These are phyloP conservation scores for Melinopterus prodromus DNA, from an alignment of 2,888 invertebrate species.

Conservation along the genomic window DNA sequence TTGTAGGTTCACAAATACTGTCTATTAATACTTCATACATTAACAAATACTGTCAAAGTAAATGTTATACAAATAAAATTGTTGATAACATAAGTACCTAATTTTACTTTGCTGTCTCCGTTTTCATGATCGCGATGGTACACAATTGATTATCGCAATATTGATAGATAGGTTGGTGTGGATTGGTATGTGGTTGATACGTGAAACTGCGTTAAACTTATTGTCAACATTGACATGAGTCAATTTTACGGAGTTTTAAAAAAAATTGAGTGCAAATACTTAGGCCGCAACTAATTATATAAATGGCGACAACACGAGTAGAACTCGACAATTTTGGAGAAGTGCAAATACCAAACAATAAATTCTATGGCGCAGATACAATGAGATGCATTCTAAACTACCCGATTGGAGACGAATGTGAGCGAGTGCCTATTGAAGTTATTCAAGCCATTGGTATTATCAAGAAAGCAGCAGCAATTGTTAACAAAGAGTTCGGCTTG, in stretches of 20 bases:
- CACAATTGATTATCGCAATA: too few species aligned
- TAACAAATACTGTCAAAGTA: too few species aligned
- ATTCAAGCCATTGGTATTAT: constrained; percentile 95
- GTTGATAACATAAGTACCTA: too few species aligned
- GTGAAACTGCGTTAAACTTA: too few species aligned
- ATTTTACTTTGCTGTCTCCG: too few species aligned
- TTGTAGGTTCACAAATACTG: too few species aligned
- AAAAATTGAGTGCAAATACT: neutral
- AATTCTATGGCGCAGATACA: constrained; percentile 11
- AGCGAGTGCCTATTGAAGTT: constrained; percentile 59
- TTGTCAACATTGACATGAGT: neutral
- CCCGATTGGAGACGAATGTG: constrained; percentile 11
- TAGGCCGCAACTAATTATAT: neutral
- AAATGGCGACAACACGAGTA: constrained; percentile 8
- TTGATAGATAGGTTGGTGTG: too few species aligned
- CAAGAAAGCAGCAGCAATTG: constrained; percentile 97
- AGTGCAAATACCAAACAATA: constrained; percentile 6
- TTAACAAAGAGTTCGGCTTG: constrained; percentile 92
- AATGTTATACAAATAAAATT: too few species aligned
- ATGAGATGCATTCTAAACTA: constrained; percentile 14
- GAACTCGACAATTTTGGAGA: neutral
- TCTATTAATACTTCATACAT: too few species aligned
- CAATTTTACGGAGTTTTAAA: neutral
- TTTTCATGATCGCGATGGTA: too few species aligned
- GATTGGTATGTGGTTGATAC: too few species aligned